Evolutionary conservation across 1,140 invertebrate genomes (phyloP).

Genomic region (Platyscapa corneri): DNA sequence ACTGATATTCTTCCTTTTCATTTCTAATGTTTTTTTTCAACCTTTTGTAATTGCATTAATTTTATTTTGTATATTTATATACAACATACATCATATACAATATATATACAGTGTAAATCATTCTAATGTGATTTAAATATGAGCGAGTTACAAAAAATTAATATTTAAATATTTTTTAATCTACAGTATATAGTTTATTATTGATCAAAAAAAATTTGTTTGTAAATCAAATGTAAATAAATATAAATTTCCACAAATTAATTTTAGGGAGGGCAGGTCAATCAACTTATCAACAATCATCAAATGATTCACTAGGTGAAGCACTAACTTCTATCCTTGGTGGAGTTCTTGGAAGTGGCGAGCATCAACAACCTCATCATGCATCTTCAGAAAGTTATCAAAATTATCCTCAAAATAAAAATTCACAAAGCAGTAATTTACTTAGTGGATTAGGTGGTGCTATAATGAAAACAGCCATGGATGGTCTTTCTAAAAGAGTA

Average conservation of each 20-base stretch:
- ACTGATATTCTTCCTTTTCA: no score
- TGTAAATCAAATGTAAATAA: neutral
- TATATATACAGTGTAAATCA: no score
- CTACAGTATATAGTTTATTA: no score
- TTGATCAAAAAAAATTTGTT: neutral
- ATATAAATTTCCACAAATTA: neutral
- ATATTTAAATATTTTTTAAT: no score
- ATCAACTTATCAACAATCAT: constrained; percentile 53
- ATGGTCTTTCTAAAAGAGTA: constrained; percentile 66
- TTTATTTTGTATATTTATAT: no score
- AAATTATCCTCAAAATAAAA: constrained; percentile 59
- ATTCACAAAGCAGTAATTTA: constrained; percentile 61
- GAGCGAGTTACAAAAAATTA: no score
- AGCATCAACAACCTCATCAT: constrained; percentile 41
- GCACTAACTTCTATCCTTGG: constrained; percentile 66
- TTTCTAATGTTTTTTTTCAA: no score
- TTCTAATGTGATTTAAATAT: no score
- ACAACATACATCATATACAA: no score
- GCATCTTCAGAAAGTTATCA: constrained; percentile 55
- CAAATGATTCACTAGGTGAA: constrained; percentile 60
- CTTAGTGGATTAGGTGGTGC: constrained; percentile 65
- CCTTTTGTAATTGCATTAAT: no score
- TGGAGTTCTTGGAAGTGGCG: constrained; percentile 64
- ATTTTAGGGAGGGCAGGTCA: constrained; percentile 53
- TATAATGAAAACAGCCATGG: constrained; percentile 67